phyloP scores from a whole-genome alignment of 2,888 invertebrate species.

The Panzeria rudis region DNA sequence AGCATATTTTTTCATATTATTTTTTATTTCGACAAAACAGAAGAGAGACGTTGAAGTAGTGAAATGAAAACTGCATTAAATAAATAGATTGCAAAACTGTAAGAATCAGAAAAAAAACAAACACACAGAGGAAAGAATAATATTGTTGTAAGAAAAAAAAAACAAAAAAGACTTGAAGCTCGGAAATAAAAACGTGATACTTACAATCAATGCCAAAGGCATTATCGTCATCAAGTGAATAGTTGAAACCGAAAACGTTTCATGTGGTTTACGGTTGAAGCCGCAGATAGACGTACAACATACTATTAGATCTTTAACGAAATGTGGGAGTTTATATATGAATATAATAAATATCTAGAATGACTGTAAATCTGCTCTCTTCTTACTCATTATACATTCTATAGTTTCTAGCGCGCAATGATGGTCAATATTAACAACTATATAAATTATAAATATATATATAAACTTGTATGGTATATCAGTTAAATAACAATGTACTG shows the following conservation, averaged over 20 bases:
- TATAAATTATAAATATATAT: constrained; percentile 24
- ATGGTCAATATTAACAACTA: constrained; percentile 30
- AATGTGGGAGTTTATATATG: constrained; percentile 2
- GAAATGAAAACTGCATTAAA: constrained; percentile 49
- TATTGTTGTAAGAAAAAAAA: constrained; percentile 18
- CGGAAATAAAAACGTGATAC: constrained; percentile 69
- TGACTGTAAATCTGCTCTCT: not conserved
- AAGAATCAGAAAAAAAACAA: not conserved
- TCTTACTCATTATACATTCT: constrained; percentile 24
- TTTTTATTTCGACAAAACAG: not conserved
- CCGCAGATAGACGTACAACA: constrained; percentile 6
- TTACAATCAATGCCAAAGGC: constrained; percentile 69
- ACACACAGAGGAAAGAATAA: constrained; percentile 19
- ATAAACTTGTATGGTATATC: constrained; percentile 33
- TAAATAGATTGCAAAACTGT: constrained; percentile 52
- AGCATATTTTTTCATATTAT: constrained; percentile 38
- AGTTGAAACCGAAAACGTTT: constrained; percentile 50
- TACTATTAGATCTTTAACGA: too few relatives aligned
- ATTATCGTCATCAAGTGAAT: constrained; percentile 55
- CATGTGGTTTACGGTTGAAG: constrained; percentile 16
- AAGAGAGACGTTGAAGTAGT: constrained; percentile 8
- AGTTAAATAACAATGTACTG: constrained; percentile 9
- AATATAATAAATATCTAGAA: not conserved
- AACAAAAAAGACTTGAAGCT: constrained; percentile 53
- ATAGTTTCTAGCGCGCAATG: not conserved